Evolutionary conservation across 1,140 invertebrate genomes (phyloP), one percentile per base, ranked within the genome.

Genomic region (Drosophila mojavensis): DNA sequence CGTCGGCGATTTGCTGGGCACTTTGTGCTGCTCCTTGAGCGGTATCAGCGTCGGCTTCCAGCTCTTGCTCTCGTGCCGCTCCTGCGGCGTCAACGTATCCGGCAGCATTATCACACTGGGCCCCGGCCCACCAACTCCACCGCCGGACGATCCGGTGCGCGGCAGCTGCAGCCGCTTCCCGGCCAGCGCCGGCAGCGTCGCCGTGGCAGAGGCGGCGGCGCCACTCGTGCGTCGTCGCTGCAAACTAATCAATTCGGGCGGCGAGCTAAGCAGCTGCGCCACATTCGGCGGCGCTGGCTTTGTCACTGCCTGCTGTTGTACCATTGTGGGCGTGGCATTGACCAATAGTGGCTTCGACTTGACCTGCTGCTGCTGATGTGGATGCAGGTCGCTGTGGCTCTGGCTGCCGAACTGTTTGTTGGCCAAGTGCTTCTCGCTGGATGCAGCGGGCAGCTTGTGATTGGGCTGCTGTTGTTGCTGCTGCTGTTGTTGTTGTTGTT

Each of bases 41-140:
- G 95, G 94, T 91, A 95, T 95, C 10, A 95, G 90, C n/a, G 94
- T 95, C 3, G 95, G 95, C 61, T 95, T 92, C 95, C 95, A 95
- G 60, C 94, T 94, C 67, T 95, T 95, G 65, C 92, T 93, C 64
- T 92, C 79, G 5, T 78, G 78, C 13, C 91, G 78, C 70, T 92
- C 92, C 50, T 91, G 86, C 5, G 79, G 56, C 9, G 84, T 88
- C 39, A 92, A 39, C 7, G 84, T 85, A 7, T 92, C 91, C 11
- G 92, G 92, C 51, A 92, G 59, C 47, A 81, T 82, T 43, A 92
- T 90, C 9, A 92, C 84, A 72, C 89, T 92, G 13, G 84, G 84
- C 5, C 24, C 13, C 26, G 24, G 50, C 26, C 50, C 26, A 2
- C 92, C 56, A 45, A 1, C 79, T 78, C n/a, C 84, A 20, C 2